Evolutionary conservation across 2,113 vertebrate species (phyloP).

Genomic region (Tetrao urogallus): DNA sequence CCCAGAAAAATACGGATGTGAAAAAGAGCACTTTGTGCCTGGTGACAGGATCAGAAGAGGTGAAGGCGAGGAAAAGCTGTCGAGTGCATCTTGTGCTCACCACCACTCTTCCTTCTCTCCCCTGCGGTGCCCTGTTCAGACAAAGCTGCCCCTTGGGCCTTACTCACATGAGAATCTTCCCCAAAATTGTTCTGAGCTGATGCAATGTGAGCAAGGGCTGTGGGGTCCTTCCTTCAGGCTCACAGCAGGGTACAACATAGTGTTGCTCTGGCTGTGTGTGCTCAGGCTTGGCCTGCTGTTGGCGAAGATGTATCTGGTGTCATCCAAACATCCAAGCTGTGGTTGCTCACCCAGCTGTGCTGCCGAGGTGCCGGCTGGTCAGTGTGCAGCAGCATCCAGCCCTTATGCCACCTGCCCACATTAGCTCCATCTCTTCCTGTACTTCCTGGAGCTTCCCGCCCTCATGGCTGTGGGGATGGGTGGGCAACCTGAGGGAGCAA

Average conservation of each 20-base stretch:
- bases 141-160: neutral
- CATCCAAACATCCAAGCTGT: neutral
- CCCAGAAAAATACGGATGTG: conserved; percentile 41
- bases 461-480: fast-evolving
- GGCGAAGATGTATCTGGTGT: fast-evolving
- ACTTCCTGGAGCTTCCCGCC: neutral
- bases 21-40: neutral
- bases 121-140: neutral
- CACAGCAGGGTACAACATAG: fast-evolving
- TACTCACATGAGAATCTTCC: neutral
- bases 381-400: neutral
- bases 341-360: neutral
- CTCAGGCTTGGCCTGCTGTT: neutral
- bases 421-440: fast-evolving
- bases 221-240: neutral
- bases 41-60: neutral
- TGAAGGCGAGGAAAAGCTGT: conserved; percentile 13
- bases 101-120: neutral
- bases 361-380: fast-evolving
- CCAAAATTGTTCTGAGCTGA: neutral
- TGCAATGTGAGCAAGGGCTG: neutral
- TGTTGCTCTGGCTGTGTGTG: neutral
- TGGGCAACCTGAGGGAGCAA: neutral
- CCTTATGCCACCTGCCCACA: neutral
- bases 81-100: fast-evolving